Base-by-base conservation (phyloP, 2,797 vertebrate genomes). In the Notoglanidium macrostoma region DNA sequence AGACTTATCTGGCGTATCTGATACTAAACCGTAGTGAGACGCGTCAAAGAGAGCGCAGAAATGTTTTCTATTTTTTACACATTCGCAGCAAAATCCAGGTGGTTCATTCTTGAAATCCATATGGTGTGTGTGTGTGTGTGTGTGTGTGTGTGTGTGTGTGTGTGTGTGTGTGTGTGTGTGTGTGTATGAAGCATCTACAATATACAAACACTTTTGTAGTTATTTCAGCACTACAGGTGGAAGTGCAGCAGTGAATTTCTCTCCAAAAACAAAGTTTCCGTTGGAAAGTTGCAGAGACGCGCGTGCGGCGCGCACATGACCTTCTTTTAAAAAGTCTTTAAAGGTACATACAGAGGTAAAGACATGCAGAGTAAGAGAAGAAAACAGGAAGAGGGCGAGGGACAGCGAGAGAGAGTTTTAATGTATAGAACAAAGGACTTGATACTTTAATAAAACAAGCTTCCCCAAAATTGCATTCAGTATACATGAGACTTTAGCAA, bases 291-390 rank as follows among this genome's bases (percentile, higher is more conserved):
- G 73, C 26, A 26, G 57, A 61, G 59, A 59, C 65, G 79, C 83
- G 85, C 87, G 78, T 59, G 87, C 63, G n/a, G 14, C 44, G 61
- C 87, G 89, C 83, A 82, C 65, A 44, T 70, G 86, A 82, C 44
- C 84, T 57, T 21, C n/a, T 54, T 76, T 82, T 54, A 81, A 55
- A 49, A 63, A 67, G 73, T 80, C 81, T 83, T 90, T 80, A 88
- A 51, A 65, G 40, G 5, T 40, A 67, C 23, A 86, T 83, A 81
- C 32, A 84, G 74, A 21, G 83, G 40, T 49, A 29, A n/a, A n/a
- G 54, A 78, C 51, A 32, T 5, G 17, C 74, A 73, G 0, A 73
- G 21, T 17, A 21, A 21, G 17, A 21, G 17, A 21, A 35, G 8
- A 23, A n/a, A 23, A 63, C 23, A 19, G 67, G 4, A 29, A 9